phyloP scores from a whole-genome alignment of 2,113 vertebrate genomes.

The Tachysurus fulvidraco region DNA sequence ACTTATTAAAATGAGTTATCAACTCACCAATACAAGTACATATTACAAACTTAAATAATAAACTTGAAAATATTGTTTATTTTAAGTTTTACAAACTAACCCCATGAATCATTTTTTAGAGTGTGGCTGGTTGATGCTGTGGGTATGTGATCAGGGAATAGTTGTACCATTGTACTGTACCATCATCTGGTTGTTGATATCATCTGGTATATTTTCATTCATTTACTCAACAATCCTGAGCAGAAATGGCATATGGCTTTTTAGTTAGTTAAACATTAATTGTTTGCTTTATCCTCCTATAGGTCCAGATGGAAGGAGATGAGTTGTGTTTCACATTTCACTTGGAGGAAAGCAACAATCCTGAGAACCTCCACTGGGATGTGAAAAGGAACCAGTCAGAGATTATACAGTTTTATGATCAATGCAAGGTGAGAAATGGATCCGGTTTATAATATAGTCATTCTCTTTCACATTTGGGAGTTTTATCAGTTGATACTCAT shows the following conservation, averaged over 20 bases:
- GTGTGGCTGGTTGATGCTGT: not conserved
- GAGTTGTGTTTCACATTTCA: slow-evolving; percentile 70
- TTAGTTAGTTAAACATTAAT: not conserved
- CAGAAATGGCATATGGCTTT: not conserved
- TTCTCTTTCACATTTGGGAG: not conserved
- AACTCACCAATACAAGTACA: no score
- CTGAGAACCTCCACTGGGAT: slow-evolving; percentile 74
- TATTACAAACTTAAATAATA: no score
- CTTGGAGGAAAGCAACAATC: slow-evolving; percentile 68
- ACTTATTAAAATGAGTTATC: no score
- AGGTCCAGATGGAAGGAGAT: slow-evolving; percentile 63
- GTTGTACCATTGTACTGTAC: no score
- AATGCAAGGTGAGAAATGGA: slow-evolving; percentile 66
- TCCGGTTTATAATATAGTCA: not conserved
- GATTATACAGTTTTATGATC: slow-evolving; percentile 64
- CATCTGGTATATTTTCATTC: no score
- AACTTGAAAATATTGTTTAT: no score
- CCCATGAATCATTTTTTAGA: no score
- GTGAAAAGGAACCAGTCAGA: slow-evolving; percentile 69
- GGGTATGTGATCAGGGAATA: not conserved
- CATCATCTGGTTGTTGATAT: not conserved
- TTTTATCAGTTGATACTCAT: not conserved
- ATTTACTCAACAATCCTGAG: not conserved
- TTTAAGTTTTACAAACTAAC: no score
- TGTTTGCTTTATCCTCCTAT: slow-evolving; percentile 32